These are phyloP conservation scores for Abrostola tripartita DNA, from an alignment of 2,888 invertebrate genomes.

Conservation along the genomic window DNA sequence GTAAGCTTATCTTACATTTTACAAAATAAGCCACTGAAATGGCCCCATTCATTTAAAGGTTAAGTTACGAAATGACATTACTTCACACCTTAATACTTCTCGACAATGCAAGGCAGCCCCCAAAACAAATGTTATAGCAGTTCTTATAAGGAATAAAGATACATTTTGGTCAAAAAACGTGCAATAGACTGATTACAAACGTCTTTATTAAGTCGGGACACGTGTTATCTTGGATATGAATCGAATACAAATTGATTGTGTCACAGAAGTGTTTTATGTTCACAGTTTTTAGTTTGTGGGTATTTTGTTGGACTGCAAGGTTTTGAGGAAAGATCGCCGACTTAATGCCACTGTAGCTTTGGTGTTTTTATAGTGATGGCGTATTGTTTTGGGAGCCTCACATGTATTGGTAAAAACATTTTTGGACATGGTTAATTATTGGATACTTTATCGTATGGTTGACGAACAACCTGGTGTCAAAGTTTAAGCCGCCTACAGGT, in stretches of 20 bases:
- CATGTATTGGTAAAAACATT: too few species aligned
- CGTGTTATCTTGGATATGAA: constrained; percentile 58
- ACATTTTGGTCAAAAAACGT: constrained; percentile 63
- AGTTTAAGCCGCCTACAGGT: too few species aligned
- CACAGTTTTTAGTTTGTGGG: constrained; percentile 5
- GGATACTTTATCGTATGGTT: too few species aligned
- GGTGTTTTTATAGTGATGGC: not conserved
- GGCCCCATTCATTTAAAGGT: constrained; percentile 51
- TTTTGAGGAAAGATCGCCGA: not conserved
- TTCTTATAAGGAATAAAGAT: constrained; percentile 65
- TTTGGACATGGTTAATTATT: too few species aligned
- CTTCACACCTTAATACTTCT: constrained; percentile 60
- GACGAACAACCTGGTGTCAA: too few species aligned
- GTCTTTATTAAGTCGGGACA: constrained; percentile 62
- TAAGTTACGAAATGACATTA: constrained; percentile 63
- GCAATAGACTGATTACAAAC: constrained; percentile 68
- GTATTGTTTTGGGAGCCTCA: too few species aligned
- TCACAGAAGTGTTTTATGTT: constrained; percentile 50
- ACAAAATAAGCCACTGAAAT: constrained; percentile 51
- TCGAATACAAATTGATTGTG: constrained; percentile 67
- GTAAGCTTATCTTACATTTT: constrained; percentile 39
- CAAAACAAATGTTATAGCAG: constrained; percentile 58
- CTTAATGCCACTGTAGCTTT: not conserved
- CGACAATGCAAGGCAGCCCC: constrained; percentile 59
- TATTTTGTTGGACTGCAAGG: not conserved